phyloP scores from a whole-genome alignment of 2,888 invertebrate genomes.

The Argynnis bischoffii region DNA sequence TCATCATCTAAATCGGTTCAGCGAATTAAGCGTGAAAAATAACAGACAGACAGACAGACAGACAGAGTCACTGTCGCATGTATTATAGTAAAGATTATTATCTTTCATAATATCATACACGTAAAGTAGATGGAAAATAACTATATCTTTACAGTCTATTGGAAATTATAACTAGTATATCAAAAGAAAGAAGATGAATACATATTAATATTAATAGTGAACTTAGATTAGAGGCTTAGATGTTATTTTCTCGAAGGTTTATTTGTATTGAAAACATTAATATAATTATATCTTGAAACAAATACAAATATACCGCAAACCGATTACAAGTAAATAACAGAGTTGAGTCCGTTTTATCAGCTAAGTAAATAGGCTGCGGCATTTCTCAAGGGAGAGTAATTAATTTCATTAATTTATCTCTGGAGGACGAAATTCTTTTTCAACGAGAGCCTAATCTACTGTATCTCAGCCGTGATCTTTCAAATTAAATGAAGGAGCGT shows the following conservation, averaged over 20 bases:
- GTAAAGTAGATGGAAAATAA: too few relatives aligned
- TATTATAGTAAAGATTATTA: too few relatives aligned
- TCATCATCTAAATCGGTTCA: too few relatives aligned
- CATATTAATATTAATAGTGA: too few relatives aligned
- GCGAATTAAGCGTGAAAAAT: too few relatives aligned
- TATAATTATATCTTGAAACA: constrained; percentile 22
- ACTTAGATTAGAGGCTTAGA: too few relatives aligned
- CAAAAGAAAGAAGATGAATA: too few relatives aligned
- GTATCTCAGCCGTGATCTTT: constrained; percentile 50
- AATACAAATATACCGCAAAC: constrained; percentile 31
- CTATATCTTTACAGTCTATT: too few relatives aligned
- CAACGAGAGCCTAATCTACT: constrained; percentile 43
- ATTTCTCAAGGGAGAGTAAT: constrained; percentile 43
- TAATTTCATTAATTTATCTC: constrained; percentile 47
- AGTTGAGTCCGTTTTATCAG: constrained; percentile 34
- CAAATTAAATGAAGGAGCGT: constrained; percentile 52
- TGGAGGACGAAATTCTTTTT: constrained; percentile 45
- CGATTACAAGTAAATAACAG: constrained; percentile 34
- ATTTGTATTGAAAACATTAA: constrained; percentile 20
- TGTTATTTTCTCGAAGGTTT: not conserved
- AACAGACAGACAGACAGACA: too few relatives aligned
- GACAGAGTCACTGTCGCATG: too few relatives aligned
- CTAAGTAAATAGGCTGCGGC: constrained; percentile 40
- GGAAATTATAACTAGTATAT: too few relatives aligned
- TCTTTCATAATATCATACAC: too few relatives aligned